Conservation (phyloP, 2,797 vertebrate genomes). For the Jordanella pulchra region DNA sequence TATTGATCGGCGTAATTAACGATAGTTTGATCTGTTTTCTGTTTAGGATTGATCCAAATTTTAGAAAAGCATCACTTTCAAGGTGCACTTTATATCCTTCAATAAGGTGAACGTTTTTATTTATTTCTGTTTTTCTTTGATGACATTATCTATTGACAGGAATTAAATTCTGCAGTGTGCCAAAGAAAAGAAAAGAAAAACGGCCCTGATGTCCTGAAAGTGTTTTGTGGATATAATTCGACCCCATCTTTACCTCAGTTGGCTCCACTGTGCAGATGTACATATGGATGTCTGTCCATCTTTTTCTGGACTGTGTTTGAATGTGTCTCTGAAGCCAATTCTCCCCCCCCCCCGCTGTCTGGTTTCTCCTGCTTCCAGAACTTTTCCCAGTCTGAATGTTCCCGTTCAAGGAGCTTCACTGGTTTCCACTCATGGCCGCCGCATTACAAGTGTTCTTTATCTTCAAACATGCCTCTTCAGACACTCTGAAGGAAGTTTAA, state of each 20-base stretch:
- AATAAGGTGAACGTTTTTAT: conserved; percentile 41
- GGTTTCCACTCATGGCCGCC: conserved; percentile 20
- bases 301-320: conserved; percentile 56
- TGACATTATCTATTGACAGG: conserved; percentile 36
- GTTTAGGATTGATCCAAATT: conserved; percentile 4
- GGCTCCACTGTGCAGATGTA: conserved; percentile 84
- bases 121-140: conserved; percentile 17
- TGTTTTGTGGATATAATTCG: conserved; percentile 68
- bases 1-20: not conserved
- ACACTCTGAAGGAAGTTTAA: conserved; percentile 13
- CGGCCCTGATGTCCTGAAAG: conserved; percentile 56
- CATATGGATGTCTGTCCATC: conserved; percentile 52
- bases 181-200: conserved; percentile 53
- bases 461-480: conserved; percentile 18
- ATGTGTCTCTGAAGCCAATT: conserved; percentile 41
- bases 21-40: conserved; percentile 3
- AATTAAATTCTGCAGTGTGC: conserved; percentile 70
- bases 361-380: conserved; percentile 52
- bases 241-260: conserved; percentile 90
- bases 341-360: conserved; percentile 24
- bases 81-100: conserved; percentile 70
- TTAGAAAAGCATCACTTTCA: conserved; percentile 31
- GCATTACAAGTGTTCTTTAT: conserved; percentile 29
- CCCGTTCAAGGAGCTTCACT: conserved; percentile 26
- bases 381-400: conserved; percentile 57